Evolutionary conservation across 1,140 invertebrate genomes (phyloP), one percentile per base, ranked within the genome.

Genomic region (Lepidurus apus): DNA sequence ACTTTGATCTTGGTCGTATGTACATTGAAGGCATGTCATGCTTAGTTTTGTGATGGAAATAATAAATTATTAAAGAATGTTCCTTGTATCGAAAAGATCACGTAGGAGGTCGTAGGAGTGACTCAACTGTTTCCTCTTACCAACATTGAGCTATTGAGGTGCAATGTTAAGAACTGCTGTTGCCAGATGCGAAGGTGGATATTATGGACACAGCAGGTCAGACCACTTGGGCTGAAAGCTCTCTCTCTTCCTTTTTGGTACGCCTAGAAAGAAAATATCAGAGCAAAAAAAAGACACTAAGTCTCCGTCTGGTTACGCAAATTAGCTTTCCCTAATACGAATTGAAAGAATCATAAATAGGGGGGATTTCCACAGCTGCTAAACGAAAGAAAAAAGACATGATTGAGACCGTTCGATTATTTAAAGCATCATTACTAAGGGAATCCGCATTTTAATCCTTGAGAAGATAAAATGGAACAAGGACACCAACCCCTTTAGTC

Each of bases 141-240:
- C 21, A 65, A 17, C 53, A 65, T 65, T 65, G 53, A 65, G 53
- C 53, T 65, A 65, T 65, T 21, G n/a, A 65, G 53, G 53, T 65
- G 53, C 53, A 65, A 65, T 65, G 13, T n/a, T n/a, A n/a, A 17
- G 13, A 21, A 65, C 53, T 65, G 34, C 34, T 65, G 53, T 17
- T 65, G 53, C 53, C 53, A 65, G 53, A 65, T 21, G 53, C 53
- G 53, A 65, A 65, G 53, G 53, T 65, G 53, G 53, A 65, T 65
- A 65, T n/a, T 65, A 65, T 65, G 53, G 53, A n/a, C 53, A 65
- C 1, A 65, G 53, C 53, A 21, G 53, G 53, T 65, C 53, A 65
- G 53, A 17, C 17, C 21, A 17, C 53, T 11, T 11, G 53, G 17
- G 53, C 53, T 9, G 53, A 65, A 17, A 65, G 13, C 21, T 65